Percentiles rank a stretch among this genome's conserved stretches.
Evolutionary conservation across 2,113 vertebrate genomes (phyloP).

Genomic region (Pterocles gutturalis): DNA sequence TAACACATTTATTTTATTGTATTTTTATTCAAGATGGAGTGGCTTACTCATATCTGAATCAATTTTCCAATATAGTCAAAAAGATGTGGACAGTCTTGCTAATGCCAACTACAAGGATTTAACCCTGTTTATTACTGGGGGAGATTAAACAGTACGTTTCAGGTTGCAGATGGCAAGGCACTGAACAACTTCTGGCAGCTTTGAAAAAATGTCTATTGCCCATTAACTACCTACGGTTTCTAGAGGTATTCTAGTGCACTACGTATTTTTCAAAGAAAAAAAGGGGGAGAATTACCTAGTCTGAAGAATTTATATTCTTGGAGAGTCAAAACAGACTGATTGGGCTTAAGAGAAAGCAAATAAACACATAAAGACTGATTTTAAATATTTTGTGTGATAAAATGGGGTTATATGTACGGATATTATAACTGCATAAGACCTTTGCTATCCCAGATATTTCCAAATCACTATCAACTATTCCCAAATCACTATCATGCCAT

Average conservation of each 20-base stretch:
- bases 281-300: not conserved
- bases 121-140: not conserved
- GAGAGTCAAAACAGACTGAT: not conserved
- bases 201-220: not conserved
- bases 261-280: not conserved
- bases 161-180: not conserved
- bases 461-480: not conserved
- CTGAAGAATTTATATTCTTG: not conserved
- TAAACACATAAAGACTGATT: not conserved
- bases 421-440: not conserved
- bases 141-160: not conserved
- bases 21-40: not conserved
- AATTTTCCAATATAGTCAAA: not conserved
- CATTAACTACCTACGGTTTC: not conserved
- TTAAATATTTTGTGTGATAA: not conserved
- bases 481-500: not conserved
- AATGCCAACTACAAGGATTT: not conserved
- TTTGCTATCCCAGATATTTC: not conserved
- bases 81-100: rapidly evolving
- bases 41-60: not conserved
- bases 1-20: not conserved
- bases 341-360: not conserved
- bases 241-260: not conserved
- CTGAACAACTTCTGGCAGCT: not conserved
- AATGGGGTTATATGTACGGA: not conserved